Base-by-base conservation (phyloP, 1,140 invertebrate species). In the Tetragnatha versicolor region DNA sequence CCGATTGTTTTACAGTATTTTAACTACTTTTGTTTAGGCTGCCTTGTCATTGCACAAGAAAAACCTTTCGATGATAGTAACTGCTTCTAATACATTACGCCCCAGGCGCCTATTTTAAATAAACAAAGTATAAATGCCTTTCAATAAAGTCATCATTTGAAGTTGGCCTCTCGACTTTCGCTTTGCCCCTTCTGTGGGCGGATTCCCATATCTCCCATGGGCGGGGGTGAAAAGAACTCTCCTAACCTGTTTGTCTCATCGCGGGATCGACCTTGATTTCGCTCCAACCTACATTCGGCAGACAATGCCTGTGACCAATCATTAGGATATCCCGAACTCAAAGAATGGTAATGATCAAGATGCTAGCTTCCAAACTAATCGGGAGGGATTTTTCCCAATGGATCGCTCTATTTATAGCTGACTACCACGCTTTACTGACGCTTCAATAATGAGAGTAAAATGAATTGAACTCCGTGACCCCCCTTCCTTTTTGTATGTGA, bases 381-480 rank as follows among this genome's bases (percentile, higher is more conserved):
- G 60, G 60, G 6, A 66, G 58, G 60, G 73, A 77, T 77, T 77
- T 42, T 47, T 47, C 17, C 35, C 37, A n/a, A 17, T 61, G 70
- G 55, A 53, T 73, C 66, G 73, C 39, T 77, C 73, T 63, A 77
- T 77, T 65, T 77, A 77, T 77, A 77, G 73, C 42, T 77, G 73
- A 31, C 45, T 65, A 25, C 47, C 27, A 77, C 60, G 73, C 73
- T 29, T 77, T 22, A 31, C 25, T 77, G 61, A 27, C 20, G 25
- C 37, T 77, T 29, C 37, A 49, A 77, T 77, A 77, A 66, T 77
- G 73, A 77, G 73, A 77, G 73, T 77, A 77, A 77, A 77, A 77
- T 77, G 60, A 77, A 77, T 77, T 77, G 73, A 77, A 65, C 73
- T 49, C 61, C 22, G 51, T 77, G 73, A 77, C 73, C 73, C 72